phyloP scores from a whole-genome alignment of 1,140 invertebrate genomes.

The Drosophila nannoptera region DNA sequence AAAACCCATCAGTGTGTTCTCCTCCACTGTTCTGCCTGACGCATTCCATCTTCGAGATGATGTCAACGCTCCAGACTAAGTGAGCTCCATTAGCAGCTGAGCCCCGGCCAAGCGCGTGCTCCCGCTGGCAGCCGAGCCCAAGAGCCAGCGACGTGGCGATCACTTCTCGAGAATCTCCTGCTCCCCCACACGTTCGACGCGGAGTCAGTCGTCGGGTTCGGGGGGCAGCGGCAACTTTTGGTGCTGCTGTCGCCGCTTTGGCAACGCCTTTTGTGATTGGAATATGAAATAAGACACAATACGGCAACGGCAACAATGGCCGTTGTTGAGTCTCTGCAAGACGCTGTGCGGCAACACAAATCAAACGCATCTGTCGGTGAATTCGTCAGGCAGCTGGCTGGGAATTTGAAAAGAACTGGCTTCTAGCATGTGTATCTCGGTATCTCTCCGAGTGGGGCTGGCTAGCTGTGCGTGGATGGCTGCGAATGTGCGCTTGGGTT shows the following conservation, averaged over 20 bases:
- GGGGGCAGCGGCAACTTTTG: constrained; percentile 55
- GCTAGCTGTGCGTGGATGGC: constrained; percentile 21
- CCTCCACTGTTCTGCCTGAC: neutral
- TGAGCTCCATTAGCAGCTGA: constrained; percentile 44
- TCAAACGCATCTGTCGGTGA: constrained; percentile 70
- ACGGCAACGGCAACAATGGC: constrained; percentile 31
- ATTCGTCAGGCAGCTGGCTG: constrained; percentile 61
- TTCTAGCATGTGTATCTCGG: constrained; percentile 10
- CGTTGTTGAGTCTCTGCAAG: constrained; percentile 52
- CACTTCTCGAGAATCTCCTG: constrained; percentile 49
- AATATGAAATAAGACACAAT: constrained; percentile 70
- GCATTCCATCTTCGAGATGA: constrained; percentile 22
- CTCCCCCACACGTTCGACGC: constrained; percentile 24
- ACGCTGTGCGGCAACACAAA: constrained; percentile 54
- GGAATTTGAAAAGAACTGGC: constrained; percentile 62
- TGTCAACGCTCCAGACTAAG: constrained; percentile 34
- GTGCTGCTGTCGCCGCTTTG: constrained; percentile 69
- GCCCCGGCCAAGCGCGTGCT: constrained; percentile 19
- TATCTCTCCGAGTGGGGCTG: constrained; percentile 7
- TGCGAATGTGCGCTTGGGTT: constrained; percentile 32
- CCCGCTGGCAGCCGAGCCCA: constrained; percentile 1
- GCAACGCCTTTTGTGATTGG: constrained; percentile 76
- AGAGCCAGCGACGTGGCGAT: constrained; percentile 60
- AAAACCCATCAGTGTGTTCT: constrained; percentile 1
- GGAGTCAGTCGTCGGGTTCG: constrained; percentile 23